Base-by-base conservation (phyloP, 2,888 invertebrate species). In the Eupithecia pulchellata region DNA sequence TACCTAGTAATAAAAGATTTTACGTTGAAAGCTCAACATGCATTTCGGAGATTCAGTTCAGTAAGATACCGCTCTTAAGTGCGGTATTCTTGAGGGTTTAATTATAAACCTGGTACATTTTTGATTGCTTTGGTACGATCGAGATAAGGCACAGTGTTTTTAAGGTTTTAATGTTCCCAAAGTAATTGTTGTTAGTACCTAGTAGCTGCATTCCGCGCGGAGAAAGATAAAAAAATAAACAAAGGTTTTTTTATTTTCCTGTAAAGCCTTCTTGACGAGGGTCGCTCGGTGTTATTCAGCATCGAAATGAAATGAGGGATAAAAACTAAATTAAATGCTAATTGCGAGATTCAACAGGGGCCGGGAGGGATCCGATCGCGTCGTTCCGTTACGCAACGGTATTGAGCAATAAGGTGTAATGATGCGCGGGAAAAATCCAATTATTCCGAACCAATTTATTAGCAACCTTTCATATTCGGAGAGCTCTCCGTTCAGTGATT, bases 251-350 rank as follows among this genome's bases (percentile, higher is more conserved):
- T 86, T 90, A 89, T 88, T 89, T 88, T 86, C 83, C 84, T 83
- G 81, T 84, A 89, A 89, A 90, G 86, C 89, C 86, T 84, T 83
- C 84, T 84, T 90, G 91, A 90, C 89, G 89, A 90, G 91, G 90
- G 90, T 90, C 86, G 85, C 84, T 86, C 83, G 83, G 79, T 86
- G 85, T 87, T 89, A 87, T 87, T 89, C 88, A 85, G 86, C 88
- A 88, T 88, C 84, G 87, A 88, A 89, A 89, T 87, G 88, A 88
- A 90, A 89, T 88, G 88, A 87, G 86, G 89, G 88, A 90, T 90
- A 90, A 91, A 88, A 89, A 90, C 89, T 89, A 89, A 90, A 91
- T 90, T 89, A 90, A 90, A 91, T 90, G 90, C 89, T 91, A 91
- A 91, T 90, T 90, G 89, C 87, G 86, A 88, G 89, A 87, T 88